Evolutionary conservation across 2,113 vertebrate genomes (phyloP).

Genomic region (Menura novaehollandiae): DNA sequence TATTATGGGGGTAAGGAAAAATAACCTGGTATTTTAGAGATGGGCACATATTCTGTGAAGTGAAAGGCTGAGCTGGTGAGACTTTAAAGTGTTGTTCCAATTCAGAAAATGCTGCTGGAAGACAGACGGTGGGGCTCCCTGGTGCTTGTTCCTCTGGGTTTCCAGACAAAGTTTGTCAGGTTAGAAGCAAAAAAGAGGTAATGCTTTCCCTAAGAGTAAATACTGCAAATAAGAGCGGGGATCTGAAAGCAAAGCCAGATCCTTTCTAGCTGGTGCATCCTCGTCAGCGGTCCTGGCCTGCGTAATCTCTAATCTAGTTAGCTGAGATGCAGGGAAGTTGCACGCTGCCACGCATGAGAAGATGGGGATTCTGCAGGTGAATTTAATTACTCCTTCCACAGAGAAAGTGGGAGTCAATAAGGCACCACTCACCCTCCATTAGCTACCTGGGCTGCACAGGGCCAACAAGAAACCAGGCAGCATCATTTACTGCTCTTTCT

Average conservation of each 20-base stretch:
- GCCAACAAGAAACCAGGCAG: neutral
- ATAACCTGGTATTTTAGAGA: constrained; percentile 8
- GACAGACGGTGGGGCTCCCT: neutral
- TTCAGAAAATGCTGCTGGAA: constrained; percentile 12
- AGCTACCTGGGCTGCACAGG: neutral
- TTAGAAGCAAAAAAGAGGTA: neutral
- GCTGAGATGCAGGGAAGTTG: neutral
- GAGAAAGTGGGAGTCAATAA: neutral
- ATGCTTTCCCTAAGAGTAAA: neutral
- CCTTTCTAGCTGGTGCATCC: neutral
- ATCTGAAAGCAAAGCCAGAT: neutral
- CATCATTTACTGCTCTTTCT: neutral
- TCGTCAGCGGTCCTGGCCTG: neutral
- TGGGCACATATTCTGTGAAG: neutral
- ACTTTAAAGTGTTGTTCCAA: neutral
- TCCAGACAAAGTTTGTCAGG: neutral
- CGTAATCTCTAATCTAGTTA: constrained; percentile 16
- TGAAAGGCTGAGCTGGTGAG: neutral
- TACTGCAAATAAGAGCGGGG: neutral
- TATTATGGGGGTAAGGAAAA: constrained; percentile 11
- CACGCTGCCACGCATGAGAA: neutral
- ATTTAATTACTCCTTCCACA: neutral
- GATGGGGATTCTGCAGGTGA: constrained; percentile 3
- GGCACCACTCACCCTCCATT: neutral
- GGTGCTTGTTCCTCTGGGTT: neutral